A percentile compares a stretch with the other conserved stretches of the same genome.
phyloP scores from a whole-genome alignment of 2,888 invertebrate species.

The Tetranychus truncatus region DNA sequence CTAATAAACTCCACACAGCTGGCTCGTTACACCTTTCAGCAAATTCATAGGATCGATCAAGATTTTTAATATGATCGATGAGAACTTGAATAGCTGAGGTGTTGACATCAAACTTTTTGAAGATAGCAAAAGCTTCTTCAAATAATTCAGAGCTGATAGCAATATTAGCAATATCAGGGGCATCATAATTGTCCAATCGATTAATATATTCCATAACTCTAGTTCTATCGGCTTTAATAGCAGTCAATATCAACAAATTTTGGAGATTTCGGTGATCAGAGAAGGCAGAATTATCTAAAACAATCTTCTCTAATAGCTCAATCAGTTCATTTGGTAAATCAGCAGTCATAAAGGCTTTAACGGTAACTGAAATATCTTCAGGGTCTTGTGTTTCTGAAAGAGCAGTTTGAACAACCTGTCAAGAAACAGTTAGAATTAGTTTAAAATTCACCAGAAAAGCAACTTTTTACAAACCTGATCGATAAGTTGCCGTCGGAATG shows the following conservation, averaged over 20 bases:
- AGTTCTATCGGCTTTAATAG: conserved; percentile 93
- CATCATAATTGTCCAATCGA: conserved; percentile 94
- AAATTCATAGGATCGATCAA: conserved; percentile 96
- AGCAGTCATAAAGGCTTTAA: conserved; percentile 99
- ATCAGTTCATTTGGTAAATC: conserved; percentile 96
- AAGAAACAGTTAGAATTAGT: conserved; percentile 32
- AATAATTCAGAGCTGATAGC: conserved; percentile 92
- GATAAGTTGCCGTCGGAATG: conserved; percentile 78
- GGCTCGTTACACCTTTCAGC: conserved; percentile 98
- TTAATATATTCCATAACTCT: conserved; percentile 99
- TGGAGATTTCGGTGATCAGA: conserved; percentile 92
- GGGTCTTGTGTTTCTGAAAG: conserved; percentile 97
- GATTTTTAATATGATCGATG: conserved; percentile 88
- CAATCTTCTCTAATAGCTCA: conserved; percentile 93
- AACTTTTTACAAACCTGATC: conserved; percentile 79
- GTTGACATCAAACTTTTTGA: conserved; percentile 98
- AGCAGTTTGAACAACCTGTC: conserved; percentile 85
- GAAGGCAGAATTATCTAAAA: conserved; percentile 91
- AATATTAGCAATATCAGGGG: conserved; percentile 98
- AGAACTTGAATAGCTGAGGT: conserved; percentile 94
- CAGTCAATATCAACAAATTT: conserved; percentile 86
- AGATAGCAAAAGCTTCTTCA: conserved; percentile 98
- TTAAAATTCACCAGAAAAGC: conserved; percentile 72
- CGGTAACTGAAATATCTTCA: conserved; percentile 96
- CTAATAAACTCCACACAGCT: conserved; percentile 93